phyloP scores from a whole-genome alignment of 2,888 invertebrate species.

The Oxycera nigricornis region DNA sequence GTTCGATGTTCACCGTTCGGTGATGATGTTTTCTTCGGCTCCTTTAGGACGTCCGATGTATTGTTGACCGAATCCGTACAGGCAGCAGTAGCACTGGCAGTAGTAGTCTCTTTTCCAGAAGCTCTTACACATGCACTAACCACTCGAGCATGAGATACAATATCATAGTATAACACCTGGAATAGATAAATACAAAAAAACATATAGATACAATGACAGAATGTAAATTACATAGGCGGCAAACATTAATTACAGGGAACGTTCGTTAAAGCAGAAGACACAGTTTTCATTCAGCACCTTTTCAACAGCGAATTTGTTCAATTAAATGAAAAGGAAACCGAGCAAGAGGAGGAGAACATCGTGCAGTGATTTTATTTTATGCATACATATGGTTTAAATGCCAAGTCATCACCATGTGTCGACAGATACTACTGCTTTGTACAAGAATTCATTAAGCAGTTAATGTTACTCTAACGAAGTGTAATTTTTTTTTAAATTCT shows the following conservation, averaged over 20 bases:
- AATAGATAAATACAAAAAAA: conserved; percentile 55
- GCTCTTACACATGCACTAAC: conserved; percentile 81
- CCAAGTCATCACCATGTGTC: neutral
- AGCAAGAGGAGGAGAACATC: no score
- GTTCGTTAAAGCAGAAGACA: neutral
- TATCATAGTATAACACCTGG: conserved; percentile 91
- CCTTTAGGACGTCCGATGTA: conserved; percentile 51
- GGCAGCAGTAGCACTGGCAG: conserved; percentile 45
- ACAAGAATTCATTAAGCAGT: conserved; percentile 1
- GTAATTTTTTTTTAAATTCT: neutral
- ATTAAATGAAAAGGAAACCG: no score
- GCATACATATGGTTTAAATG: no score
- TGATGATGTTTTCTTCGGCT: conserved; percentile 50
- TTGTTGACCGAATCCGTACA: conserved; percentile 49
- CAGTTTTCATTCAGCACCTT: neutral
- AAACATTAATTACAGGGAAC: conserved; percentile 39
- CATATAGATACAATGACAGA: neutral
- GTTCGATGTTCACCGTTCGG: conserved; percentile 54
- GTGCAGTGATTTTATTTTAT: no score
- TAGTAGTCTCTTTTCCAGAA: conserved; percentile 64
- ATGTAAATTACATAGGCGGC: neutral
- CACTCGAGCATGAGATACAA: conserved; percentile 88
- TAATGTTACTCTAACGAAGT: conserved; percentile 1
- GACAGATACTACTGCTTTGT: neutral
- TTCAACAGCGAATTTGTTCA: neutral